Evolutionary conservation across 2,113 vertebrate species (phyloP).

Genomic region (Bubo bubo): DNA sequence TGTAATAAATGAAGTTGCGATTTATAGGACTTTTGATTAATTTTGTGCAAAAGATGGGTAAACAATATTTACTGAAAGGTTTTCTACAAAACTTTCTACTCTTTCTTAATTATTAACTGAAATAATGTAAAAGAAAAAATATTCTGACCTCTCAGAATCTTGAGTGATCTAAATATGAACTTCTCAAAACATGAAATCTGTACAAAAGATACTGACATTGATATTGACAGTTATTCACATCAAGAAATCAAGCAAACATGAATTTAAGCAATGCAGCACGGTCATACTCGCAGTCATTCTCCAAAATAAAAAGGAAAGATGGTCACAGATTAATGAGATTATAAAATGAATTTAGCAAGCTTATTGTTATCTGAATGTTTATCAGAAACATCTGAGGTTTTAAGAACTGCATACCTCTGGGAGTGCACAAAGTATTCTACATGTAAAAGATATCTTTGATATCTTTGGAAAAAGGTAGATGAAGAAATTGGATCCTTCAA

Average conservation of each 20-base stretch:
- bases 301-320: not conserved
- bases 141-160: not conserved
- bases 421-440: not conserved
- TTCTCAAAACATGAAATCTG: not conserved
- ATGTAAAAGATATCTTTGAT: conserved; percentile 29
- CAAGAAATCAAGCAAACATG: not conserved
- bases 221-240: not conserved
- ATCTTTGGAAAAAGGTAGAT: not conserved
- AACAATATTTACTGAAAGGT: not conserved
- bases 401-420: conserved; percentile 19
- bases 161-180: not conserved
- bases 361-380: conserved; percentile 52
- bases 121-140: not conserved
- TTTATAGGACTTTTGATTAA: not conserved
- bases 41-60: not conserved
- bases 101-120: not conserved
- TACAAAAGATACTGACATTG: not conserved
- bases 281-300: not conserved
- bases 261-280: not conserved
- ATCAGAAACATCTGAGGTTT: conserved; percentile 32
- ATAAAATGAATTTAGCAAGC: conserved; percentile 42
- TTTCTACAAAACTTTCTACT: not conserved
- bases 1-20: not conserved
- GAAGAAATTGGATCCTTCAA: conserved; percentile 19
- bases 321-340: conserved; percentile 56